Percentiles rank a stretch among this genome's conserved stretches.
These are phyloP conservation scores for Drosophila peninsularis DNA, from an alignment of 2,888 invertebrate genomes.

Conservation along the genomic window DNA sequence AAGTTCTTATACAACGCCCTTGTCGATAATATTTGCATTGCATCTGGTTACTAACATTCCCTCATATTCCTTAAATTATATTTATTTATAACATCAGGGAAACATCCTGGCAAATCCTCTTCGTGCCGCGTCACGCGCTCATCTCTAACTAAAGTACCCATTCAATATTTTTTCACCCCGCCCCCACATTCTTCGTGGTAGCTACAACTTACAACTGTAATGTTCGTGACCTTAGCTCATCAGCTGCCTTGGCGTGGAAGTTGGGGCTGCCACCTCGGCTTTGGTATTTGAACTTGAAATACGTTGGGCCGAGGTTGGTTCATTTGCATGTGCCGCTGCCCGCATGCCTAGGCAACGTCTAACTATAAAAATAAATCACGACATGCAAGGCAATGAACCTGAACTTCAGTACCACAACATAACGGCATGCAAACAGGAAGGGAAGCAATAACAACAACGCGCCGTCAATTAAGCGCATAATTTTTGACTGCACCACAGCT, in stretches of 20 bases:
- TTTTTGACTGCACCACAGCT: conserved; percentile 56
- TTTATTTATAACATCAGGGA: not conserved
- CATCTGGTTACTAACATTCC: not conserved
- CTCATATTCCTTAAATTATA: not conserved
- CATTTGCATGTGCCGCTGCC: conserved; percentile 33
- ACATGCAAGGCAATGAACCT: conserved; percentile 79
- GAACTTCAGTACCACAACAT: conserved; percentile 64
- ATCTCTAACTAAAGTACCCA: not conserved
- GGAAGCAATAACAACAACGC: conserved; percentile 23
- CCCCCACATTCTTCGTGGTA: not conserved
- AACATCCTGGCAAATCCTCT: too few species aligned
- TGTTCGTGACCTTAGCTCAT: conserved; percentile 49
- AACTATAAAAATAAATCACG: conserved; percentile 62
- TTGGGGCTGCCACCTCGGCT: not conserved
- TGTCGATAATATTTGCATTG: conserved; percentile 3
- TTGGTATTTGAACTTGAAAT: conserved; percentile 62
- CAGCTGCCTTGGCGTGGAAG: not conserved
- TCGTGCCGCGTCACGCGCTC: not conserved
- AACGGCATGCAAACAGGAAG: conserved; percentile 42
- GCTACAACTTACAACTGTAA: conserved; percentile 14
- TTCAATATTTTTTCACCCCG: not conserved
- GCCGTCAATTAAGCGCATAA: conserved; percentile 64
- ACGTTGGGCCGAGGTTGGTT: conserved; percentile 31
- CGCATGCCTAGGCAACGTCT: conserved; percentile 21
- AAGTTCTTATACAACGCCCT: not conserved